Base-by-base conservation (phyloP, 2,113 vertebrate genomes). In the Benitochromis conjunctus region DNA sequence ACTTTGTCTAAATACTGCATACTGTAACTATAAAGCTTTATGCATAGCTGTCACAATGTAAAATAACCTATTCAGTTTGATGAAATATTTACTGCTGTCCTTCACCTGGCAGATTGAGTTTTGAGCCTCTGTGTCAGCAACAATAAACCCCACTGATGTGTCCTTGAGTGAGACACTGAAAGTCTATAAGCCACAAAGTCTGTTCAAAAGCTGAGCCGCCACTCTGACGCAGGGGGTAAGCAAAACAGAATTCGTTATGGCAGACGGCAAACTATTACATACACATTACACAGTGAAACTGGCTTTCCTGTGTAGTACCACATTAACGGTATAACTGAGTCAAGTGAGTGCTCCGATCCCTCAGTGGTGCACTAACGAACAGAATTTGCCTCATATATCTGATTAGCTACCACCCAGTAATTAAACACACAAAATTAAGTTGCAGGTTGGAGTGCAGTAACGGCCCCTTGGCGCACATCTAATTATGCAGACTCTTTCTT, bases 371-470 rank as follows among this genome's bases (percentile, higher is more conserved):
- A 69, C 85, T 71, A 86, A 83, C 64, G 9, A 69, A 82, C 46
- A 12, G 26, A 86, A 83, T 84, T 55, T 79, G 38, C 38, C 81
- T 83, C 55, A 24, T 85, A 82, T 82, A 89, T 92, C 90, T 84
- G 77, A 87, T 94, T 78, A 91, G 77, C 76, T 80, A 26, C 62
- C 82, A 79, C 31, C 19, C 56, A 66, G 80, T 86, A 92, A 90
- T 90, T 89, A 92, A 92, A 79, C 76, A 74, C 83, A 91, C 80
- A 88, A 81, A 92, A 91, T 92, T 43, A 91, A 87, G 81, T 80
- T 71, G 38, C 19, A 34, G 18, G 29, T 86, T 87, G 84, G 19
- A 74, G 60, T 38, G 74, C 51, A 76, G 21, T 74, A 86, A 71
- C 12, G 7, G 38, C 74, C 84, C 51, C 43, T 10, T 9, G 64